phyloP scores from a whole-genome alignment of 64 coral and sea anemone species.

The Dendrophyllia cribrosa region DNA sequence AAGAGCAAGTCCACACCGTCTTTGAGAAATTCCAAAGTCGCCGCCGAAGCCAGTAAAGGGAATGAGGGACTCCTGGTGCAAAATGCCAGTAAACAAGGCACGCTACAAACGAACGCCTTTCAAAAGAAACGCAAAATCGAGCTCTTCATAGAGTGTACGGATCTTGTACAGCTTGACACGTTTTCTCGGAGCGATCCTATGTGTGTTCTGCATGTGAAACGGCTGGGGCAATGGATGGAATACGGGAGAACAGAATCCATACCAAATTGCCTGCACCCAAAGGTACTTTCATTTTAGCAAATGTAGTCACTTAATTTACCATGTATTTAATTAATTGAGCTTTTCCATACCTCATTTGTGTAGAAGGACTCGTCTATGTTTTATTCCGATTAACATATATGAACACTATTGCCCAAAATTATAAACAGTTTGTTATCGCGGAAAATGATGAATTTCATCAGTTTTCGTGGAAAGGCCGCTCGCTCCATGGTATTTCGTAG shows the following conservation, averaged over 20 bases:
- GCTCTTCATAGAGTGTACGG: constrained; percentile 78
- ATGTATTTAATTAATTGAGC: background rate
- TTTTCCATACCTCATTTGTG: background rate
- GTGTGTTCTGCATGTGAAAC: constrained; percentile 88
- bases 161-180: constrained; percentile 81
- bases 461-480: no score
- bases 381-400: no score
- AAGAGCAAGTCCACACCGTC: constrained; percentile 5
- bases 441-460: no score
- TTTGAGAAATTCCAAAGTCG: background rate
- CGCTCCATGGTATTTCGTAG: no score
- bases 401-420: no score
- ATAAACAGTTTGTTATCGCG: no score
- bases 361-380: no score
- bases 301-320: background rate
- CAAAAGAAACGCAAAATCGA: constrained; percentile 75
- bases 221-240: constrained; percentile 89
- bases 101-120: constrained; percentile 67
- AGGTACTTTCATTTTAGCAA: constrained; percentile 38
- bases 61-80: background rate
- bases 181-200: constrained; percentile 89
- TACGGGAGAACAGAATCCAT: constrained; percentile 93
- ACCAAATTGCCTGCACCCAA: constrained; percentile 82
- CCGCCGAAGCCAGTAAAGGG: background rate
- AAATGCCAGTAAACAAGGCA: background rate